Evolutionary conservation across 2,113 vertebrate species (phyloP), one percentile per base, ranked within the genome.

Genomic region (Heterotilapia buettikoferi): DNA sequence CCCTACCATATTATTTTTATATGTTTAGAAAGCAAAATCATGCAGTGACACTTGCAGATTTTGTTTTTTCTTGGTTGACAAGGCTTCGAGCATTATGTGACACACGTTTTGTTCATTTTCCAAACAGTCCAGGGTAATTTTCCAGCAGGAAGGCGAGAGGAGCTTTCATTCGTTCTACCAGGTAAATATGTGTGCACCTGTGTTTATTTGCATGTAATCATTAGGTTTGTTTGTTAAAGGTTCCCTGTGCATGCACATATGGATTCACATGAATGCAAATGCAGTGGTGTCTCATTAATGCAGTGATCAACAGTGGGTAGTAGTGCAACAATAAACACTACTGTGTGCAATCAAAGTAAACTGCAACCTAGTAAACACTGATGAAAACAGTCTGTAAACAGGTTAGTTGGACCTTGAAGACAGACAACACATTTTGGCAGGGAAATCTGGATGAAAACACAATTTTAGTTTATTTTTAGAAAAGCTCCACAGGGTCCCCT

Each of bases 151-250:
- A 0, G 98, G 98, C 83, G 99, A 99, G 50, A 94, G 99, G 80
- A 99, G 97, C 94, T 99, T 99, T 90, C 99, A 99, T 87, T 99
- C 98, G 2, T 99, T 98, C 92, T 99, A 99, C 95, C 99, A 99
- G 98, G 99, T 99, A 82, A 92, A 94, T 95, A 7, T 76, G 7
- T 68, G 10, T 0, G 6, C 66, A 78, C 11, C 40, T 61, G 54
- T 68, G 56, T 81, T 21, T 33, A 26, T 76, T 45, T 71, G 21
- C 36, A 16, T 53, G 14, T 38, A 19, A 1, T 18, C 18, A 12
- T 57, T 47, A 16, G 16, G 21, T 43, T 45, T 31, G 9, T 84
- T 36, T 66, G 56, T 73, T 4, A 63, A 43, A 68, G 78, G 18
- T 21, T 31, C 43, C 52, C 19, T 73, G 61, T 57, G 26, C 38